Conservation (phyloP, 2,113 vertebrate genomes). For the Labeo rohita region DNA sequence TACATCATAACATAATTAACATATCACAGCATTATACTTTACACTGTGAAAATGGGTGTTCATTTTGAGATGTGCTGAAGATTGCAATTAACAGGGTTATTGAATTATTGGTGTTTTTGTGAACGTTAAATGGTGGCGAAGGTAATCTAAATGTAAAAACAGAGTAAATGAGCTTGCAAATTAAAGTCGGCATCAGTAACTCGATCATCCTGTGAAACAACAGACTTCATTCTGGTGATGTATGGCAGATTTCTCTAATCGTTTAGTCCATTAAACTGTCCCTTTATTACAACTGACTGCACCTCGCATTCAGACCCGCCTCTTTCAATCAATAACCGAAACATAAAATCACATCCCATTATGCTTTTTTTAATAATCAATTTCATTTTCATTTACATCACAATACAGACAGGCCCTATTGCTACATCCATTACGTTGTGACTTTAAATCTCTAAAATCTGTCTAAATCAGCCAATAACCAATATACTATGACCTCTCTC, state of each 20-base stretch:
- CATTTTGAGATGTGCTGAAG: not conserved
- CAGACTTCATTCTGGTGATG: not conserved
- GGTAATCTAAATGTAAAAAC: not conserved
- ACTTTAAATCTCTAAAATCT: not conserved
- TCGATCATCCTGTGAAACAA: not conserved
- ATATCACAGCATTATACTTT: not conserved
- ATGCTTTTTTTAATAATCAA: not conserved
- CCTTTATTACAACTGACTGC: not conserved
- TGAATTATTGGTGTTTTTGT: not conserved
- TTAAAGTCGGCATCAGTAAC: not conserved
- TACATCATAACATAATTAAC: not conserved
- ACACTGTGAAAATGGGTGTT: not conserved
- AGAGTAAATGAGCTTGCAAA: not conserved
- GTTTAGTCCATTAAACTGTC: not conserved
- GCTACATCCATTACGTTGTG: not conserved
- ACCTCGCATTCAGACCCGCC: not conserved
- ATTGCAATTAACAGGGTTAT: not conserved
- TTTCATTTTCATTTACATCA: not conserved
- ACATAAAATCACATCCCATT: not conserved
- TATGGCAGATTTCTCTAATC: not conserved
- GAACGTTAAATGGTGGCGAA: not conserved
- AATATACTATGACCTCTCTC: slow-evolving; percentile 35
- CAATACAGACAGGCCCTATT: not conserved
- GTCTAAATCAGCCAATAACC: not conserved
- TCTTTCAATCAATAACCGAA: not conserved